Conservation (phyloP, 2,888 invertebrate species). For the Drosophila prostipennis region DNA sequence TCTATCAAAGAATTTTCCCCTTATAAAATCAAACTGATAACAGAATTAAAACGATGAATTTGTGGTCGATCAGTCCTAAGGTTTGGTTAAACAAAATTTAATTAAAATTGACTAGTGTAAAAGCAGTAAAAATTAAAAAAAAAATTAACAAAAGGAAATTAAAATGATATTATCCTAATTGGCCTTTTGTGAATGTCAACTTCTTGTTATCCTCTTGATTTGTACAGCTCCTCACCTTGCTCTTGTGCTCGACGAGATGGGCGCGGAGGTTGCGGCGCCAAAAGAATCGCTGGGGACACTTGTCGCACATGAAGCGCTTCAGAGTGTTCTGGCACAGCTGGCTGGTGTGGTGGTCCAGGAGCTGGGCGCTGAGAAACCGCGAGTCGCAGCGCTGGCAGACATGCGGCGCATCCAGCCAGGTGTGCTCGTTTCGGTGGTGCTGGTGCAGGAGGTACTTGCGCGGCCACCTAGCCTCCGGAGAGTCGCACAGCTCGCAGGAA, state of each 20-base stretch:
- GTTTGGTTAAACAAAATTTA: background rate
- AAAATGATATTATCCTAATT: background rate
- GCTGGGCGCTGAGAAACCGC: constrained; percentile 85
- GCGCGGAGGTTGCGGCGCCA: constrained; percentile 82
- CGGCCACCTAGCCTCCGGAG: constrained; percentile 60
- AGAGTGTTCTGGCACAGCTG: constrained; percentile 81
- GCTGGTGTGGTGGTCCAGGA: constrained; percentile 85
- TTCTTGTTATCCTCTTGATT: constrained; percentile 1
- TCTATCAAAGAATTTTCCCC: background rate
- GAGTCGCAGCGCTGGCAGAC: constrained; percentile 86
- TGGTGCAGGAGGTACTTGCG: constrained; percentile 81
- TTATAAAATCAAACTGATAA: background rate
- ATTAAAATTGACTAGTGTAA: background rate
- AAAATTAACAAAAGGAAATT: background rate
- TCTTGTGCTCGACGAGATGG: constrained; percentile 72
- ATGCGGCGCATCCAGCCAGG: constrained; percentile 85
- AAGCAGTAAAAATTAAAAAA: background rate
- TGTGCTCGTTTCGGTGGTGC: constrained; percentile 78
- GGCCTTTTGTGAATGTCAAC: background rate
- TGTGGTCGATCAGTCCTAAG: background rate
- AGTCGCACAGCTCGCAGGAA: constrained; percentile 76
- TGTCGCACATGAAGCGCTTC: constrained; percentile 80
- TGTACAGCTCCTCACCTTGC: constrained; percentile 48
- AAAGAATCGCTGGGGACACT: constrained; percentile 81
- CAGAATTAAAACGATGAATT: background rate